Percentiles rank a stretch among this genome's conserved stretches.
These are phyloP conservation scores for Phymastichus coffea DNA, from an alignment of 1,140 invertebrate genomes.

Conservation along the genomic window DNA sequence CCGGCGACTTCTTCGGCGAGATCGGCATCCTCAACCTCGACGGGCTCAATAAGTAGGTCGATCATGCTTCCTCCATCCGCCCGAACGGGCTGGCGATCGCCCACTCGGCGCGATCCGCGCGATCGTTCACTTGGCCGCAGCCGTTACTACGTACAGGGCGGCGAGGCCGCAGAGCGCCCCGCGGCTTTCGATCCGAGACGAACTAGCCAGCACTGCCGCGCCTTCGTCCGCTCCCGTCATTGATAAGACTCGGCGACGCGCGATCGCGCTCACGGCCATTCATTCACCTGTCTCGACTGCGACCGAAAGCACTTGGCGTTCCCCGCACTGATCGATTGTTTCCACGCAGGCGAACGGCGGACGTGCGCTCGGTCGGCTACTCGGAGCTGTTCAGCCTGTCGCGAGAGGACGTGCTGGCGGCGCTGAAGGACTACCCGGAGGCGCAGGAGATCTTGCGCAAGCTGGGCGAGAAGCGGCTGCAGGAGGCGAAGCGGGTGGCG, in stretches of 20 bases:
- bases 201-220: no score
- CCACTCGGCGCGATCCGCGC: no score
- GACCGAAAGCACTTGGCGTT: not conserved
- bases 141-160: no score
- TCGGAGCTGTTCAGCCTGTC: conserved; percentile 94
- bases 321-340: not conserved
- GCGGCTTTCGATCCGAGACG: no score
- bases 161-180: no score
- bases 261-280: no score
- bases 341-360: conserved; percentile 82
- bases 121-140: no score
- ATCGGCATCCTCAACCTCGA: conserved; percentile 96
- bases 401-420: conserved; percentile 89
- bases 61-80: conserved; percentile 1
- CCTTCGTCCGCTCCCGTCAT: no score
- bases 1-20: conserved; percentile 97
- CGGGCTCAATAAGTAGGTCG: conserved; percentile 88
- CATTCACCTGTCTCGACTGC: no score
- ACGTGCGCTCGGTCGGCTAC: conserved; percentile 93
- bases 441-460: conserved; percentile 91
- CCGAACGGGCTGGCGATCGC: no score
- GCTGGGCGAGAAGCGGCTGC: conserved; percentile 81
- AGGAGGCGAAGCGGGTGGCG: conserved; percentile 66
- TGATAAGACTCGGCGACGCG: no score
- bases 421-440: conserved; percentile 96